These are phyloP conservation scores for Halocaridina rubra DNA, from an alignment of 2,888 invertebrate genomes.

Conservation along the genomic window DNA sequence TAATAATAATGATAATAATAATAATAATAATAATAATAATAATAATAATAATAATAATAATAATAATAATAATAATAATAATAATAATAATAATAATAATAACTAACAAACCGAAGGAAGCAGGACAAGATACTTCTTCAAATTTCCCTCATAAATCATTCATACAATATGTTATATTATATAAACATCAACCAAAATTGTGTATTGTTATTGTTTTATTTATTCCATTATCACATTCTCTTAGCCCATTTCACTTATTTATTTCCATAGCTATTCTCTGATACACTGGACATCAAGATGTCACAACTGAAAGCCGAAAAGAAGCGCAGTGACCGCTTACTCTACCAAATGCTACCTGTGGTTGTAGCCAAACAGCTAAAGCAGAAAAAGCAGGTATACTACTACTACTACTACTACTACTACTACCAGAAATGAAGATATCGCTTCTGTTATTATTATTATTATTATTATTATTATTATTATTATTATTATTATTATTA, in stretches of 20 bases:
- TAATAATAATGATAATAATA: background rate
- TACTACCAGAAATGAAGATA: background rate
- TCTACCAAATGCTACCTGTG: conserved; percentile 88
- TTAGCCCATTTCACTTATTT: no score
- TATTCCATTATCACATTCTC: no score
- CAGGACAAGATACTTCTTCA: no score
- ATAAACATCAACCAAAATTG: no score
- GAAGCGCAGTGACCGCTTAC: conserved; percentile 83
- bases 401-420: background rate
- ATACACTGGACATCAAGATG: conserved; percentile 85
- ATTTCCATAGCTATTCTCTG: conserved; percentile 79
- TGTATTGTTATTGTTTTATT: no score
- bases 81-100: conserved; percentile 18
- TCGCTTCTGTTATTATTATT: background rate
- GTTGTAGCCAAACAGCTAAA: conserved; percentile 88
- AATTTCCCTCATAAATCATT: no score
- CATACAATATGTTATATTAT: no score
- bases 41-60: background rate
- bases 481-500: background rate
- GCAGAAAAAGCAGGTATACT: conserved; percentile 60
- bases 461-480: background rate
- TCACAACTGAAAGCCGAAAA: conserved; percentile 85
- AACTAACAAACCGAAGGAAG: no score
- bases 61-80: background rate
- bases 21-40: background rate